Percentiles rank a stretch among this genome's conserved stretches.
Conservation (phyloP, 2,113 vertebrate species). For the Isichthys henryi region DNA sequence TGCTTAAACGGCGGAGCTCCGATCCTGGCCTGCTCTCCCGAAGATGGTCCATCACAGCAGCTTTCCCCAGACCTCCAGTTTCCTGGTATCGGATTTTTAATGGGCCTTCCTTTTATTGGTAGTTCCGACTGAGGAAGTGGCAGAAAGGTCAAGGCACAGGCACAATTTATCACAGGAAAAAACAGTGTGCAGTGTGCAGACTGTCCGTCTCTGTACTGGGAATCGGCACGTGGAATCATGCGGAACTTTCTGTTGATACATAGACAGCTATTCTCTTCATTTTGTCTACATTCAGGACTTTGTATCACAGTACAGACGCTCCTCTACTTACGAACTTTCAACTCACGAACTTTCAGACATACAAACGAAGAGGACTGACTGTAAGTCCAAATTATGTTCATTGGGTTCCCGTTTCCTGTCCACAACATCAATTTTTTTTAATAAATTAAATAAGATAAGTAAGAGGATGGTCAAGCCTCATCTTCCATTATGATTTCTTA, state of each 20-base stretch:
- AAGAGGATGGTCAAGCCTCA: neutral
- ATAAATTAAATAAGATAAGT: neutral
- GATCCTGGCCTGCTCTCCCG: neutral
- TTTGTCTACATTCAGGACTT: neutral
- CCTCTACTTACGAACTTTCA: too few relatives aligned
- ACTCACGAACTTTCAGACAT: too few relatives aligned
- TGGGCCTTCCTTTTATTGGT: slow-evolving; percentile 31
- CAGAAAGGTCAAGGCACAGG: slow-evolving; percentile 26
- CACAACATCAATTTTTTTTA: too few relatives aligned
- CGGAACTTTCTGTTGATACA: neutral
- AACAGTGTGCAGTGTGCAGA: neutral
- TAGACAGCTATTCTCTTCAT: neutral
- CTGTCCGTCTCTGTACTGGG: slow-evolving; percentile 17
- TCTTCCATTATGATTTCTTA: neutral
- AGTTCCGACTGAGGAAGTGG: slow-evolving; percentile 28
- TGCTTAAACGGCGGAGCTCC: neutral
- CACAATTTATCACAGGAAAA: slow-evolving; percentile 29
- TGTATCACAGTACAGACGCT: neutral
- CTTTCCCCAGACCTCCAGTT: slow-evolving; percentile 19
- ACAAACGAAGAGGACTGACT: too few relatives aligned
- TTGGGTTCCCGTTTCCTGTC: too few relatives aligned
- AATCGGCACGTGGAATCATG: neutral
- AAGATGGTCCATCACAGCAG: neutral
- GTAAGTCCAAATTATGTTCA: too few relatives aligned
- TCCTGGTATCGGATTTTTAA: slow-evolving; percentile 39